Evolutionary conservation across 2,888 invertebrate species (phyloP).

Genomic region (Eupithecia subumbrata): DNA sequence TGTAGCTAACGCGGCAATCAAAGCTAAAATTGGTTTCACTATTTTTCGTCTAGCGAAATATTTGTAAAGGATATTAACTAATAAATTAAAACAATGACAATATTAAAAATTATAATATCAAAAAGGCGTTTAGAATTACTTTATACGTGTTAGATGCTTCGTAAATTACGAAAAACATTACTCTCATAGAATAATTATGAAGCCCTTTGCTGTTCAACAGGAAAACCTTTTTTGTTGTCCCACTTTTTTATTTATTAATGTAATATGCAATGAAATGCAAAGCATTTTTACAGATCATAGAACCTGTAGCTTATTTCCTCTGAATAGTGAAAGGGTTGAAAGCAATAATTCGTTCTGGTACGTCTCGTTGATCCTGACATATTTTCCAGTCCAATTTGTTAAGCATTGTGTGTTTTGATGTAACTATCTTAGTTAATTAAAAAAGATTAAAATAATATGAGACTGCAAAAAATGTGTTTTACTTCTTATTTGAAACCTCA

Average conservation of each 20-base stretch:
- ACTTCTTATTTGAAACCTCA: neutral
- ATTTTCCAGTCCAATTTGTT: conserved; percentile 80
- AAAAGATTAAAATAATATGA: conserved; percentile 76
- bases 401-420: conserved; percentile 80
- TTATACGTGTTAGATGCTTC: conserved; percentile 77
- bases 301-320: conserved; percentile 22
- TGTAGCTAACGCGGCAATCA: conserved; percentile 54
- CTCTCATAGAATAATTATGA: conserved; percentile 60
- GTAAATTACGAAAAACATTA: conserved; percentile 67
- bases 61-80: conserved; percentile 76
- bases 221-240: conserved; percentile 34
- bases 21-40: conserved; percentile 65
- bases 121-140: conserved; percentile 75
- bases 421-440: conserved; percentile 76
- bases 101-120: conserved; percentile 78
- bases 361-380: conserved; percentile 69
- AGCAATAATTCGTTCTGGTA: conserved; percentile 56
- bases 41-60: conserved; percentile 69
- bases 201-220: conserved; percentile 60
- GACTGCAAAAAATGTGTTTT: conserved; percentile 74
- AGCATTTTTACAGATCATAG: conserved; percentile 33
- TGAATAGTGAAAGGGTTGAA: conserved; percentile 40
- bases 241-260: conserved; percentile 48
- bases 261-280: conserved; percentile 48
- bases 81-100: conserved; percentile 81